Base-by-base conservation (phyloP, 2,113 vertebrate genomes). In the Okapia johnstoni region DNA sequence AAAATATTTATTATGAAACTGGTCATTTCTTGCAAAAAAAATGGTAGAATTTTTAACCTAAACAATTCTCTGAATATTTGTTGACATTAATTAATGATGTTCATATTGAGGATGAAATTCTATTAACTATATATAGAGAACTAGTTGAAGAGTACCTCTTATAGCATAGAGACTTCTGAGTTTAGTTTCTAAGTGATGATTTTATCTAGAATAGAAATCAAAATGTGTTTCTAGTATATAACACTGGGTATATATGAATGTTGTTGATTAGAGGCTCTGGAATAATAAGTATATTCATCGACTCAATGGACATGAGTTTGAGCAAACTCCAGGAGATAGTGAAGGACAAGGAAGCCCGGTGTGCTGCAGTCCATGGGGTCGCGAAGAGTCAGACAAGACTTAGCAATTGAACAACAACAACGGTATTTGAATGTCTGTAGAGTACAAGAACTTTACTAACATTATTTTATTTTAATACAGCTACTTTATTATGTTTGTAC, bases 191-290 rank as follows among this genome's bases (percentile, higher is more conserved):
- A 73, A 52, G 25, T 58, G 30, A 43, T 92, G 46, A 76, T 60
- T 97, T 95, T 90, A 92, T 26, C 36, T 79, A 87, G 19, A 76
- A 60, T 36, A 91, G n/a, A 94, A 96, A 91, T 80, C 90, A 90
- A 97, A 90, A 90, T 54, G 11, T 86, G 23, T 96, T 90, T 97
- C 36, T 40, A 8, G 61, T 88, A 85, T 50, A 33, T 80, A 91
- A 91, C 21, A 80, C 33, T 93, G 90, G 21, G 60, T 87, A 40
- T 52, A 89, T n/a, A 87, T 55, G 17, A 96, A 88, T 91, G 43
- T 6, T 87, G 33, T 70, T 95, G 61, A 92, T 36, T 80, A 93
- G 36, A 85, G 23, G 66, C 15, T 73, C 40, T 80, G 43, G 40
- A 96, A 52, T 93, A 97, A 46, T 79, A 92, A 40, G 70, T 81